phyloP scores from a whole-genome alignment of 1,140 invertebrate species.

The Leptoteleia sp. region DNA sequence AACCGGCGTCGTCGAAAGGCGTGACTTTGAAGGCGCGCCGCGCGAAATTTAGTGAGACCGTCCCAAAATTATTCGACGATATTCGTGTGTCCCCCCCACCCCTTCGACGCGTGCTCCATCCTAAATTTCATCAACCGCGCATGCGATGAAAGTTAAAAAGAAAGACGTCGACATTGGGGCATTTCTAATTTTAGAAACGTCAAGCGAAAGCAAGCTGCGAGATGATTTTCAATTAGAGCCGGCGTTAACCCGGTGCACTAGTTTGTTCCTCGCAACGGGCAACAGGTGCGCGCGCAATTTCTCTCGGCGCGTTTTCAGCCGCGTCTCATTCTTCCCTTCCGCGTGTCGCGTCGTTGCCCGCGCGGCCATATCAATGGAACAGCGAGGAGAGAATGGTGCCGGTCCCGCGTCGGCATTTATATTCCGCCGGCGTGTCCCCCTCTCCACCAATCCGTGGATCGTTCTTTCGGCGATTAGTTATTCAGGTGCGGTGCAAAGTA shows the following conservation, averaged over 20 bases:
- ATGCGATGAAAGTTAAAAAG: conserved; percentile 41
- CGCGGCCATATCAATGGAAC: no score
- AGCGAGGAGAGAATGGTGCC: no score
- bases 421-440: conserved; percentile 26
- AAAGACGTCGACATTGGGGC: conserved; percentile 27
- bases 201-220: conserved; percentile 52
- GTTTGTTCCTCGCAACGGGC: conserved; percentile 25
- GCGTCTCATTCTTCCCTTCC: conserved; percentile 27
- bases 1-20: no score
- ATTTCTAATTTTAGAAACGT: conserved; percentile 61
- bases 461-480: conserved; percentile 44
- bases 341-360: conserved; percentile 2
- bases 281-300: conserved; percentile 62
- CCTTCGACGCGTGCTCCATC: no score
- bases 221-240: conserved; percentile 52
- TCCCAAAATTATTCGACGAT: no score
- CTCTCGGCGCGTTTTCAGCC: conserved; percentile 36
- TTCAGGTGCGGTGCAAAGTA: conserved; percentile 56
- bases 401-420: no score
- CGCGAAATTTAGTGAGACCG: no score
- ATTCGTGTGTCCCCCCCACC: no score
- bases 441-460: no score
- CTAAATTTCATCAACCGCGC: conserved; percentile 9
- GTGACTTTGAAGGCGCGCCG: no score
- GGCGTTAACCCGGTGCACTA: conserved; percentile 66